Conservation (phyloP, 1,140 invertebrate species). For the Anoplolepis gracilipes region DNA sequence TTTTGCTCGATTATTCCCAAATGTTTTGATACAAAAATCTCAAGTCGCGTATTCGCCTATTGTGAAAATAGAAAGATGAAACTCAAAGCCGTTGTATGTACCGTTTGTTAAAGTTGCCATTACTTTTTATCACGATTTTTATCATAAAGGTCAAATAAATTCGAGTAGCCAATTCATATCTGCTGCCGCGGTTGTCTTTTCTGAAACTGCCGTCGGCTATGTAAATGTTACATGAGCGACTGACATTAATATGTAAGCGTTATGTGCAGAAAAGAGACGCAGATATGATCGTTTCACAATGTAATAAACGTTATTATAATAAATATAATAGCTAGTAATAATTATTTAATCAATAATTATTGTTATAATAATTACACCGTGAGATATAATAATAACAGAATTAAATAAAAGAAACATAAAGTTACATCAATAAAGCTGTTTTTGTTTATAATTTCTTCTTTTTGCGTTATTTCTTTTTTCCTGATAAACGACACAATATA, state of each 20-base stretch:
- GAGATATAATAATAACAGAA: too few species aligned
- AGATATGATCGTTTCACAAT: neutral
- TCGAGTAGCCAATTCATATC: slow-evolving; percentile 33
- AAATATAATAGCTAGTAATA: too few species aligned
- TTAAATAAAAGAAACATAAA: too few species aligned
- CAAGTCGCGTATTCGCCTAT: neutral
- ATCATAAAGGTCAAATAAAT: slow-evolving; percentile 54
- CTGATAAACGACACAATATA: neutral
- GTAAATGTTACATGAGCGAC: slow-evolving; percentile 53
- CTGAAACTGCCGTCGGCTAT: slow-evolving; percentile 22
- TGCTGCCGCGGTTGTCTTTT: slow-evolving; percentile 42
- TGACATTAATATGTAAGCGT: slow-evolving; percentile 51
- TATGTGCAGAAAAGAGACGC: neutral
- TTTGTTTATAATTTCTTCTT: slow-evolving; percentile 7
- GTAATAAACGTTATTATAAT: neutral
- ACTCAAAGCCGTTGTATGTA: slow-evolving; percentile 38
- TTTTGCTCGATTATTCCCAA: neutral
- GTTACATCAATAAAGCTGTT: neutral
- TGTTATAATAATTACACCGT: too few species aligned
- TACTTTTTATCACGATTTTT: slow-evolving; percentile 43
- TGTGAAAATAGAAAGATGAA: slow-evolving; percentile 20
- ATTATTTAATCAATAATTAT: too few species aligned
- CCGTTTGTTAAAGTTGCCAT: slow-evolving; percentile 26
- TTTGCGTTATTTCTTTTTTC: neutral
- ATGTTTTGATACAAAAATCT: neutral